A percentile compares a stretch with the other conserved stretches of the same genome.
These are phyloP conservation scores for Chlorops oryzae DNA, from an alignment of 1,140 invertebrate genomes.

Conservation along the genomic window DNA sequence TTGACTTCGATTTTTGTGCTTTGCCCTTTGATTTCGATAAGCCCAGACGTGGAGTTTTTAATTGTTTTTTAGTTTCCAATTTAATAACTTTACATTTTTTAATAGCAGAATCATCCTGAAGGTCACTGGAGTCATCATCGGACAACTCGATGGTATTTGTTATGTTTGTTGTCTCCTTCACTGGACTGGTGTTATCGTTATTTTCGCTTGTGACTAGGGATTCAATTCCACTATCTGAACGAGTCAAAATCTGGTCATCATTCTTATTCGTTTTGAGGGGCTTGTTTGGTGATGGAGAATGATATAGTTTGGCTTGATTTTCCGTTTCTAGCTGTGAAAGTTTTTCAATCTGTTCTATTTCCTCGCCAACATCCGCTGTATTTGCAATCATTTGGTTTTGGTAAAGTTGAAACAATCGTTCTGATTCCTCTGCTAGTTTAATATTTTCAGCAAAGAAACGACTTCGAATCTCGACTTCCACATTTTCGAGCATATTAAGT, in stretches of 20 bases:
- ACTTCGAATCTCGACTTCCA: constrained; percentile 30
- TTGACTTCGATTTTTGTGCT: constrained; percentile 14
- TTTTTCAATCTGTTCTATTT: constrained; percentile 15
- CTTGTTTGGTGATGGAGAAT: constrained; percentile 9
- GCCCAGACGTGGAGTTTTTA: constrained; percentile 19
- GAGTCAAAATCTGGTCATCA: no score
- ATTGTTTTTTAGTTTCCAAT: not conserved
- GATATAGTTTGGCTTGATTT: constrained; percentile 4
- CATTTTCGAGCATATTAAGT: constrained; percentile 10
- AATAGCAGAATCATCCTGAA: not conserved
- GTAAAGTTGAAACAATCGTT: no score
- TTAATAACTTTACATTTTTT: not conserved
- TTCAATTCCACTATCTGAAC: not conserved
- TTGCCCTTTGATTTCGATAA: constrained; percentile 20
- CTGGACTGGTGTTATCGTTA: no score
- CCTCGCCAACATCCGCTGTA: constrained; percentile 1
- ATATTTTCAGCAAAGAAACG: constrained; percentile 28
- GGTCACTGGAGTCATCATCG: no score
- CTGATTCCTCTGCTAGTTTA: constrained; percentile 7
- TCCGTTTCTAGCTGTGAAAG: not conserved
- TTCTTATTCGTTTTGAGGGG: not conserved
- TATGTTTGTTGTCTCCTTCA: no score
- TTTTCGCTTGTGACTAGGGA: no score
- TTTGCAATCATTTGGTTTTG: constrained; percentile 3
- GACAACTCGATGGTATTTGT: no score